Evolutionary conservation across 2,113 vertebrate genomes (phyloP).

Genomic region (Nettapus auritus): DNA sequence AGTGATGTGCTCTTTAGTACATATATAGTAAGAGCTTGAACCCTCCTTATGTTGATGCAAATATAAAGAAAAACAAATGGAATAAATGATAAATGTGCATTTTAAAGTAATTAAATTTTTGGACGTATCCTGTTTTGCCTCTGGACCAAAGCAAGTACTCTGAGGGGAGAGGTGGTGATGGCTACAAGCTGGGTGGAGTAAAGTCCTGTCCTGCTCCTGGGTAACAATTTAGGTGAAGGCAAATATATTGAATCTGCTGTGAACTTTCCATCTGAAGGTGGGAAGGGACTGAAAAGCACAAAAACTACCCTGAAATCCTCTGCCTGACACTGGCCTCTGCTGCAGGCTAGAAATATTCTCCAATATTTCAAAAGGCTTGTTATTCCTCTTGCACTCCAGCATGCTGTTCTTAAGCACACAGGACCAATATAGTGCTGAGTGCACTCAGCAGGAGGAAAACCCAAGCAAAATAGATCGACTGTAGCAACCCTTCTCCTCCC

Average conservation of each 20-base stretch:
- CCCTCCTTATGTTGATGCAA: not conserved
- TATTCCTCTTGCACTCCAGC: not conserved
- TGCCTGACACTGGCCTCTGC: not conserved
- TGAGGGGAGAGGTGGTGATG: not conserved
- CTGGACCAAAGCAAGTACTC: not conserved
- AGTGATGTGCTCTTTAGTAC: not conserved
- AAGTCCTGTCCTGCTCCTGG: not conserved
- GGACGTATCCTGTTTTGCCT: not conserved
- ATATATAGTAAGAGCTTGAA: not conserved
- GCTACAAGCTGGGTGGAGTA: not conserved
- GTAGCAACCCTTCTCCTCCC: not conserved
- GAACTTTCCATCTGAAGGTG: not conserved
- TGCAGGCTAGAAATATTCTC: not conserved
- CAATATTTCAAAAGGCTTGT: not conserved
- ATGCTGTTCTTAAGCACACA: not conserved
- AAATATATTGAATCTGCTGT: not conserved
- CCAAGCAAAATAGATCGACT: not conserved
- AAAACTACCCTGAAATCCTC: not conserved
- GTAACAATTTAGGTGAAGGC: accelerated
- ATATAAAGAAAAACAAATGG: not conserved
- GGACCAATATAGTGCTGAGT: not conserved
- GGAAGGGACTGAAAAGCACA: not conserved
- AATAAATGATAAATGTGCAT: not conserved
- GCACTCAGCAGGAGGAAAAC: not conserved
- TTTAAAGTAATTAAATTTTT: not conserved